phyloP scores from a whole-genome alignment of 2,888 invertebrate genomes.

The Sycophila texana region DNA sequence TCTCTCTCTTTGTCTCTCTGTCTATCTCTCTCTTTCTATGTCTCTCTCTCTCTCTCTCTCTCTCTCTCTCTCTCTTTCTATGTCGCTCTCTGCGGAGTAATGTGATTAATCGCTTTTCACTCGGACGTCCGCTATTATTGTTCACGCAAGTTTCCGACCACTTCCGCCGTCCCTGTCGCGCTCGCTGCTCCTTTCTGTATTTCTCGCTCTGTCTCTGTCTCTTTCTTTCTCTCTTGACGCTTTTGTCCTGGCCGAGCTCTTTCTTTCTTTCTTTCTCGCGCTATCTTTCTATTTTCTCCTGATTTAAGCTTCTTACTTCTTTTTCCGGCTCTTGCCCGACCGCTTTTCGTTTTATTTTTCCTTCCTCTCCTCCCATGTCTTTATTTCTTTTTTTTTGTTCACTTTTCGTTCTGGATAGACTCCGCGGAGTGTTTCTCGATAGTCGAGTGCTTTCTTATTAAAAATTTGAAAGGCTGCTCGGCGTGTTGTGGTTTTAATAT shows the following conservation, averaged over 20 bases:
- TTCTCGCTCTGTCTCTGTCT: neutral
- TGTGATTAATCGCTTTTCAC: slow-evolving; percentile 51
- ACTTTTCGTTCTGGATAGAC: neutral
- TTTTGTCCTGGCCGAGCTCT: neutral
- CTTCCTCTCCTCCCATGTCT: neutral
- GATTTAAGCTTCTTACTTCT: too few relatives aligned
- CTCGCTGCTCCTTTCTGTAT: neutral
- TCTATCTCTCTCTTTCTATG: too few relatives aligned
- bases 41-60: too few relatives aligned
- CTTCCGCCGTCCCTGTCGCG: neutral
- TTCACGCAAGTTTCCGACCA: slow-evolving; percentile 44
- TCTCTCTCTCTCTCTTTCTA: too few relatives aligned
- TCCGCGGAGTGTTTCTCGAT: slow-evolving; percentile 10
- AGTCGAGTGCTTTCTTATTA: slow-evolving; percentile 20
- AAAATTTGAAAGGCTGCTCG: neutral
- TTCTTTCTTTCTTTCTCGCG: neutral
- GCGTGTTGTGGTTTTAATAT: neutral
- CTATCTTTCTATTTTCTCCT: too few relatives aligned
- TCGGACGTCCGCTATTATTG: slow-evolving; percentile 48
- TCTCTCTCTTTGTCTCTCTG: too few relatives aligned
- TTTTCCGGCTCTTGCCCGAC: neutral
- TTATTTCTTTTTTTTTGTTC: neutral
- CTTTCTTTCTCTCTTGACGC: neutral
- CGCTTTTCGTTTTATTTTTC: neutral
- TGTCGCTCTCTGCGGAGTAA: slow-evolving; percentile 20